These are phyloP conservation scores for Charina bottae DNA, from an alignment of 2,113 vertebrate species.

Conservation along the genomic window DNA sequence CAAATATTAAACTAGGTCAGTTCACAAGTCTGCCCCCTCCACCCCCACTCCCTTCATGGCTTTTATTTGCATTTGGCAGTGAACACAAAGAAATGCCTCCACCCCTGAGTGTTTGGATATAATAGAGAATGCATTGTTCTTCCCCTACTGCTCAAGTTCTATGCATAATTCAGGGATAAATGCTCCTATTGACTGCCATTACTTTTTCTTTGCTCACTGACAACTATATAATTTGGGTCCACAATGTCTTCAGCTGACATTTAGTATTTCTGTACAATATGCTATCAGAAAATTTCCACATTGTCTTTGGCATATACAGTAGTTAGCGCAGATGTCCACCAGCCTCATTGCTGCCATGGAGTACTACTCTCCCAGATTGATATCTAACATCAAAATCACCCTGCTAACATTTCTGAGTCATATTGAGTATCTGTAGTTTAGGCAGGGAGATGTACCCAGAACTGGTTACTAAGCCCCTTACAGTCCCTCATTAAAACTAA, in stretches of 20 bases:
- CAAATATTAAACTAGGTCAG: background rate
- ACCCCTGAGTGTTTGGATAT: conserved; percentile 35
- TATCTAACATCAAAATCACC: background rate
- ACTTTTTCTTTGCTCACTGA: conserved; percentile 51
- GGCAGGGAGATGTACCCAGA: background rate
- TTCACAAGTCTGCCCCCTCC: background rate
- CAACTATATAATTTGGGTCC: conserved; percentile 55
- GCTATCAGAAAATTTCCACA: conserved; percentile 59
- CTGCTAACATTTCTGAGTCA: background rate
- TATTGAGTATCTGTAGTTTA: background rate
- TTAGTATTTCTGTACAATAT: conserved; percentile 54
- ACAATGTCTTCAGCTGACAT: conserved; percentile 52
- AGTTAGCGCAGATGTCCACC: background rate
- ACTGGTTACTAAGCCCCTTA: background rate
- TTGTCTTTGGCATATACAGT: conserved; percentile 50
- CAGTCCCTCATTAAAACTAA: background rate
- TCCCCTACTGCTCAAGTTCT: conserved; percentile 45
- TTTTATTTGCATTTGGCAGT: conserved; percentile 48
- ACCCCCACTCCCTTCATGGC: conserved; percentile 2
- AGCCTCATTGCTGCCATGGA: background rate
- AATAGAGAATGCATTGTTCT: conserved; percentile 50
- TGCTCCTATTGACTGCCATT: conserved; percentile 58
- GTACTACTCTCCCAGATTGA: no score
- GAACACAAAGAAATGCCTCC: conserved; percentile 44
- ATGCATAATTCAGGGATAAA: conserved; percentile 67